Conservation (phyloP, 2,797 vertebrate species). For the Siniperca undulata region DNA sequence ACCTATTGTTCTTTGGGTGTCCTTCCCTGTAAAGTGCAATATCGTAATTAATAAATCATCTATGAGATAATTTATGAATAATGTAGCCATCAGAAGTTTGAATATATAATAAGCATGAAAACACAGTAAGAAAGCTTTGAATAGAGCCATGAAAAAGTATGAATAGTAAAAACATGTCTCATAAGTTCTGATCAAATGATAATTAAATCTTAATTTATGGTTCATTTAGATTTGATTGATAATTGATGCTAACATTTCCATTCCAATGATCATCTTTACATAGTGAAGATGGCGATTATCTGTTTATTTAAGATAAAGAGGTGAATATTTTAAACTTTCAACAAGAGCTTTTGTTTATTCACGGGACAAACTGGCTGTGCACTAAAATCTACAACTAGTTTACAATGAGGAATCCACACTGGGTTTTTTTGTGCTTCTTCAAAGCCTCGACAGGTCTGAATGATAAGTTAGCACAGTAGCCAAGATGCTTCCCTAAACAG, state of each 20-base stretch:
- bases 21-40: constrained; percentile 41
- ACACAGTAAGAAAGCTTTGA: constrained; percentile 40
- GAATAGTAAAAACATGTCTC: constrained; percentile 28
- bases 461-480: constrained; percentile 63
- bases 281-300: not conserved
- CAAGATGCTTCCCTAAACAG: constrained; percentile 68
- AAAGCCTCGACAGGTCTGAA: constrained; percentile 48
- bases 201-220: constrained; percentile 26
- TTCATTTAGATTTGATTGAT: constrained; percentile 31
- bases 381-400: constrained; percentile 9
- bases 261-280: not conserved
- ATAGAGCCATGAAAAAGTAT: constrained; percentile 25
- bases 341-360: constrained; percentile 13
- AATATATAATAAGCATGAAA: constrained; percentile 44
- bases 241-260: constrained; percentile 5
- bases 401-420: constrained; percentile 23
- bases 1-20: constrained; percentile 51
- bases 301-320: constrained; percentile 19
- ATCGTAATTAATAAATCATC: constrained; percentile 67
- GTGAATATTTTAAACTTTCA: constrained; percentile 2
- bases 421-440: constrained; percentile 28
- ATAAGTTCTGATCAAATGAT: constrained; percentile 23
- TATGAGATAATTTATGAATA: constrained; percentile 55
- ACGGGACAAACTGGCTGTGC: not conserved
- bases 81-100: constrained; percentile 54